Evolutionary conservation across 2,888 invertebrate genomes (phyloP).

Genomic region (Macroteleia sp.): DNA sequence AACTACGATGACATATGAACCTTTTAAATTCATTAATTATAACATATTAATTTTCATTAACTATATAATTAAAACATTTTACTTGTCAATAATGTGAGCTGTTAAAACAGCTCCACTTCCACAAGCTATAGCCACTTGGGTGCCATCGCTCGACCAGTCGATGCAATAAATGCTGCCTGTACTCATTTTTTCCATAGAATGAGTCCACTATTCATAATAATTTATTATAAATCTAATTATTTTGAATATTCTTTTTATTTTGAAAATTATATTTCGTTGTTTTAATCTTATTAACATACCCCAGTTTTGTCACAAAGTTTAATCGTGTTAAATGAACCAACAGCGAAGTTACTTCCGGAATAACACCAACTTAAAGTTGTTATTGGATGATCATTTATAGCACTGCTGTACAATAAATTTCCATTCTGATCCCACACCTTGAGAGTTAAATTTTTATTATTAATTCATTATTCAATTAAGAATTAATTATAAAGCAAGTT

Average conservation of each 20-base stretch:
- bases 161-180: constrained; percentile 95
- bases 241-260: no score
- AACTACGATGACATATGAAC: no score
- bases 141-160: constrained; percentile 98
- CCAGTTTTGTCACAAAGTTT: constrained; percentile 97
- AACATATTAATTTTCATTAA: no score
- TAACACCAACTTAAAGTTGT: constrained; percentile 96
- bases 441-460: background rate
- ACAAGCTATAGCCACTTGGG: constrained; percentile 97
- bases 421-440: constrained; percentile 97
- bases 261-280: no score
- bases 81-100: constrained; percentile 95
- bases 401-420: constrained; percentile 93
- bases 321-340: constrained; percentile 96
- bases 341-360: constrained; percentile 94
- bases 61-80: constrained; percentile 53
- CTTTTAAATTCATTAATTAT: no score
- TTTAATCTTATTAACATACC: constrained; percentile 86
- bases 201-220: no score
- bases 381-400: constrained; percentile 94
- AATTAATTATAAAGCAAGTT: no score
- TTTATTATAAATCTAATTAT: no score
- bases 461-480: no score
- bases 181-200: constrained; percentile 94
- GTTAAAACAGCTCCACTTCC: constrained; percentile 95